A percentile compares a stretch with the other conserved stretches of the same genome.
Evolutionary conservation across 2,888 invertebrate species (phyloP).

Genomic region (Drosophila affinis): DNA sequence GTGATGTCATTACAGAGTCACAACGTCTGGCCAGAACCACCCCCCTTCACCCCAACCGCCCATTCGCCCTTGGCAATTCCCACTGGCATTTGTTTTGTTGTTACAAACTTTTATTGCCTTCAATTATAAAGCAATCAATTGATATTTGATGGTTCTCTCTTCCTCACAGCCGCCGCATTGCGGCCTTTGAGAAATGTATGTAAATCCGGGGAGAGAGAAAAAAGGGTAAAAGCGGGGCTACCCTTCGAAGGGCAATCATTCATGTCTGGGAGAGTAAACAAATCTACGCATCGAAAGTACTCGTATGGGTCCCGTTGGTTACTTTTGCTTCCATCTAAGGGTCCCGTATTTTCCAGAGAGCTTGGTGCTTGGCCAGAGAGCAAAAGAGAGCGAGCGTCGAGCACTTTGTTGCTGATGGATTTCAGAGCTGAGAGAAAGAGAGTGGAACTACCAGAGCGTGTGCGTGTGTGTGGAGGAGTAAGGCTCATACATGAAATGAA

Average conservation of each 20-base stretch:
- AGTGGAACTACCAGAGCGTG: neutral
- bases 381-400: neutral
- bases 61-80: neutral
- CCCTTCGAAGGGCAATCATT: neutral
- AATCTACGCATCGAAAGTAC: too few relatives aligned
- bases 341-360: neutral
- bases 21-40: neutral
- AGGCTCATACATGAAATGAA: too few relatives aligned
- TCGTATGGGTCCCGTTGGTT: neutral
- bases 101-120: constrained; percentile 66
- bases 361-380: neutral
- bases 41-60: neutral
- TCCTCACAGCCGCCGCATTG: neutral
- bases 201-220: neutral
- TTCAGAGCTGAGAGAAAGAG: neutral
- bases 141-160: constrained; percentile 51
- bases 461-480: too few relatives aligned
- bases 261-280: too few relatives aligned
- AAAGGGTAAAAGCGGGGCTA: neutral
- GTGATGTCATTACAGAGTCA: constrained; percentile 65
- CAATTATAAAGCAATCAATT: constrained; percentile 76
- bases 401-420: too few relatives aligned
- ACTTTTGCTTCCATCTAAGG: neutral
- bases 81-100: constrained; percentile 12
- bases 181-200: neutral